Conservation (phyloP, 2,888 invertebrate genomes). For the Xestoiulus laeticollis region DNA sequence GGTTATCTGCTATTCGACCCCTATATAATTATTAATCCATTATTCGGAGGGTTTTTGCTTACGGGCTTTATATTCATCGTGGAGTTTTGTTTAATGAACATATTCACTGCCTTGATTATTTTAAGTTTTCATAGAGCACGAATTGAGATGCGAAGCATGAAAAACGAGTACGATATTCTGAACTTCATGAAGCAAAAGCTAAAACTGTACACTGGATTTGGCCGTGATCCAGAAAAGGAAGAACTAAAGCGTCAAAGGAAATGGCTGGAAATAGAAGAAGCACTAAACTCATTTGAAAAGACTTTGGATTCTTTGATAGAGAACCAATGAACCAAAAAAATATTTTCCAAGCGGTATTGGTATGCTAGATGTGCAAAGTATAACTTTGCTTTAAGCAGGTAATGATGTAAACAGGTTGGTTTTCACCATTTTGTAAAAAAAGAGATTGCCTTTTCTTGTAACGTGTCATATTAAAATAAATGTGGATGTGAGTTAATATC, state of each 20-base stretch:
- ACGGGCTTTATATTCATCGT: not conserved
- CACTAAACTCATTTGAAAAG: slow-evolving; percentile 73
- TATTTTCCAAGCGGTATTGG: too few species aligned
- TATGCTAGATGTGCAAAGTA: too few species aligned
- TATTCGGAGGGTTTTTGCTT: slow-evolving; percentile 25
- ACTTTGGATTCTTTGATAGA: slow-evolving; percentile 77
- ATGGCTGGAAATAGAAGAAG: slow-evolving; percentile 38
- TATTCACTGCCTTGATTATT: slow-evolving; percentile 48
- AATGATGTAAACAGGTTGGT: too few species aligned
- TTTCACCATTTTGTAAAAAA: too few species aligned
- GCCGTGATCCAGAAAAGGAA: not conserved
- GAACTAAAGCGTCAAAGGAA: slow-evolving; percentile 10
- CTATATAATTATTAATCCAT: not conserved
- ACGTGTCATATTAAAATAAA: too few species aligned
- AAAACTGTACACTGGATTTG: not conserved
- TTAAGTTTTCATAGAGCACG: slow-evolving; percentile 38
- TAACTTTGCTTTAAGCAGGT: too few species aligned
- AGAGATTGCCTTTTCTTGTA: too few species aligned
- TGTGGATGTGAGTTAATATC: too few species aligned
- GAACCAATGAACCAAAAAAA: not conserved
- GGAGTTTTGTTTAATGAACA: slow-evolving; percentile 43
- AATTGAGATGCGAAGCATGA: not conserved
- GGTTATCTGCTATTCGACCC: not conserved
- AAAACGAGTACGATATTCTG: slow-evolving; percentile 31
- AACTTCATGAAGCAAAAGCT: slow-evolving; percentile 1